A percentile compares a stretch with the other conserved stretches of the same genome.
Evolutionary conservation across 2,888 invertebrate genomes (phyloP).

Genomic region (Eupithecia exiguata): DNA sequence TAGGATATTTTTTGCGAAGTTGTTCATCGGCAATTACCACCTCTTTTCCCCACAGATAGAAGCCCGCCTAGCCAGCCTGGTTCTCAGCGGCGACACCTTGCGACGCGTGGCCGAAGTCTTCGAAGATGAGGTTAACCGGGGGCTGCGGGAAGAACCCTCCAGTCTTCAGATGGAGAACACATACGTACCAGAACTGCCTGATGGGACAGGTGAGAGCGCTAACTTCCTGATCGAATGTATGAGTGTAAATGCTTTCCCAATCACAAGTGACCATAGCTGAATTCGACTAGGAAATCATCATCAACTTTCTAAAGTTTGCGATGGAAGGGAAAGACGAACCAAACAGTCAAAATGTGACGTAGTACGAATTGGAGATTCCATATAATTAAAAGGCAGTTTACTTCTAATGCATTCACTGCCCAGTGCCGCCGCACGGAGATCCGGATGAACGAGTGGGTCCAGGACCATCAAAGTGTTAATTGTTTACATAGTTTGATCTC

Average conservation of each 20-base stretch:
- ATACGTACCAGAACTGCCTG: slow-evolving; percentile 88
- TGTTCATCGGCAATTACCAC: neutral
- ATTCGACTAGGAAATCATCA: neutral
- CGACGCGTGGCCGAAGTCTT: slow-evolving; percentile 84
- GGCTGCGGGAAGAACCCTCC: slow-evolving; percentile 85
- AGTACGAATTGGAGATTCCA: neutral
- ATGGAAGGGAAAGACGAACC: neutral
- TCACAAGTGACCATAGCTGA: neutral
- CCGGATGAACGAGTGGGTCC: no score
- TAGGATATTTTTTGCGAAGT: neutral
- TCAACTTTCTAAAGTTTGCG: neutral
- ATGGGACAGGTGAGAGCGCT: slow-evolving; percentile 84
- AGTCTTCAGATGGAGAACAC: slow-evolving; percentile 91
- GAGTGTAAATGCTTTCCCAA: neutral
- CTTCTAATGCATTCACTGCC: no score
- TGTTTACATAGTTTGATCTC: no score
- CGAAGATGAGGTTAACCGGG: slow-evolving; percentile 84
- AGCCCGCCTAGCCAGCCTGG: slow-evolving; percentile 57
- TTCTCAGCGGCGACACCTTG: slow-evolving; percentile 67
- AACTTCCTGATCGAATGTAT: neutral
- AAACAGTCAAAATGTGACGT: neutral
- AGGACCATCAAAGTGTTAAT: no score
- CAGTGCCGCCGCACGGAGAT: no score
- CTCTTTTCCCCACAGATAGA: slow-evolving; percentile 55
- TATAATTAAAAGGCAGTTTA: no score